Conservation (phyloP, 1,140 invertebrate species). For the Proctacanthus coquilletti region DNA sequence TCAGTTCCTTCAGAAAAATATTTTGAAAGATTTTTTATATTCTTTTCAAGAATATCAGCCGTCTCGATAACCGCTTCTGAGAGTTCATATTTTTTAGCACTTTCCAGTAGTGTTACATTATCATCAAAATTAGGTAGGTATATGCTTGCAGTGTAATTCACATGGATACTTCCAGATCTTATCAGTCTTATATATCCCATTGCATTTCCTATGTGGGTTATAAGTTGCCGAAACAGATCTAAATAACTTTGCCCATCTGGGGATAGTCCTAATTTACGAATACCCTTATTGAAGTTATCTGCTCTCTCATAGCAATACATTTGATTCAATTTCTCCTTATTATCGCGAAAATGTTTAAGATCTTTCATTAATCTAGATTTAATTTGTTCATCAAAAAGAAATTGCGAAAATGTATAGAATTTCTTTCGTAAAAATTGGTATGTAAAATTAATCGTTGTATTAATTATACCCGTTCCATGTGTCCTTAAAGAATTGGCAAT, state of each 20-base stretch:
- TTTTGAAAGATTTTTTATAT: constrained; percentile 59
- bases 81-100: constrained; percentile 39
- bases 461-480: constrained; percentile 95
- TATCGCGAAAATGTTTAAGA: constrained; percentile 53
- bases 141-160: constrained; percentile 75
- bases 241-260: constrained; percentile 74
- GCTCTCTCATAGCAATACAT: constrained; percentile 77
- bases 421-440: constrained; percentile 94
- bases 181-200: constrained; percentile 93
- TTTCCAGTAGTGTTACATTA: constrained; percentile 43
- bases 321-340: constrained; percentile 33
- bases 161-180: constrained; percentile 82
- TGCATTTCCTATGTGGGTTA: constrained; percentile 92
- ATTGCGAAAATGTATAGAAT: constrained; percentile 91
- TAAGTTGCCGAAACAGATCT: constrained; percentile 82
- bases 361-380: constrained; percentile 90
- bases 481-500: constrained; percentile 96
- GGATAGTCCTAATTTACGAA: constrained; percentile 74
- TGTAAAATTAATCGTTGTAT: constrained; percentile 92
- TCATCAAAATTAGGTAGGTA: constrained; percentile 78
- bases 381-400: constrained; percentile 96
- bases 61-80: constrained; percentile 44
- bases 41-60: constrained; percentile 56
- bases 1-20: constrained; percentile 89
- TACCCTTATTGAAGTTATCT: constrained; percentile 87